phyloP scores from a whole-genome alignment of 2,113 vertebrate species.

The Nothocercus julius region DNA sequence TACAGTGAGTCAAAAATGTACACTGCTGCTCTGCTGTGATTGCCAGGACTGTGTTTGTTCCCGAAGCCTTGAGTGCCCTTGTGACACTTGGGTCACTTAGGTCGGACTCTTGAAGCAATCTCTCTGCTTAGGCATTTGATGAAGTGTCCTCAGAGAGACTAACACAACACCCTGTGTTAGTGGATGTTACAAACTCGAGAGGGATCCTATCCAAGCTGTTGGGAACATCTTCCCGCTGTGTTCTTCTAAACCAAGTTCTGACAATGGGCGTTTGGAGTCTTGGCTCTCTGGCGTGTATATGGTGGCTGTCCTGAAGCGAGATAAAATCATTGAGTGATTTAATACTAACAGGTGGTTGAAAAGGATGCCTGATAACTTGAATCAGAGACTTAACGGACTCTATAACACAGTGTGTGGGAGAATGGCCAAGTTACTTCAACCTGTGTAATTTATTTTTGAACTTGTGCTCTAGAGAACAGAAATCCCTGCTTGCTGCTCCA shows the following conservation, averaged over 20 bases:
- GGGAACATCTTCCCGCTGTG: not conserved
- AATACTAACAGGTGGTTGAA: not conserved
- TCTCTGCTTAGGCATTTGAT: not conserved
- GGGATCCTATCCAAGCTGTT: rapidly evolving
- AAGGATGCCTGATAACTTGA: not conserved
- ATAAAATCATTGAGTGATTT: not conserved
- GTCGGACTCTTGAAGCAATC: not conserved
- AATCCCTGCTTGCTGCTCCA: not conserved
- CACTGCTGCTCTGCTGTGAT: not conserved
- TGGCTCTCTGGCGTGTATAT: rapidly evolving
- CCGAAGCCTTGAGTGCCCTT: rapidly evolving
- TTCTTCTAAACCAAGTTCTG: not conserved
- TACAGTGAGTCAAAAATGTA: slow-evolving; percentile 39
- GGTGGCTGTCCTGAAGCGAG: not conserved
- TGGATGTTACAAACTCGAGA: not conserved
- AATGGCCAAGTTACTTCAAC: slow-evolving; percentile 29
- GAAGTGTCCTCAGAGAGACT: not conserved
- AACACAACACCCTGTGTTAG: not conserved
- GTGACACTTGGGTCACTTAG: not conserved
- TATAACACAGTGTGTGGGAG: not conserved
- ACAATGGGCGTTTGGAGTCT: not conserved
- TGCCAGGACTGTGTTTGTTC: not conserved
- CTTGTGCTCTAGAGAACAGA: not conserved
- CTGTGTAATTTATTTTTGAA: slow-evolving; percentile 8
- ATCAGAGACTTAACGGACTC: not conserved